These are phyloP conservation scores for Thera britannica DNA, from an alignment of 2,888 invertebrate species.

Conservation along the genomic window DNA sequence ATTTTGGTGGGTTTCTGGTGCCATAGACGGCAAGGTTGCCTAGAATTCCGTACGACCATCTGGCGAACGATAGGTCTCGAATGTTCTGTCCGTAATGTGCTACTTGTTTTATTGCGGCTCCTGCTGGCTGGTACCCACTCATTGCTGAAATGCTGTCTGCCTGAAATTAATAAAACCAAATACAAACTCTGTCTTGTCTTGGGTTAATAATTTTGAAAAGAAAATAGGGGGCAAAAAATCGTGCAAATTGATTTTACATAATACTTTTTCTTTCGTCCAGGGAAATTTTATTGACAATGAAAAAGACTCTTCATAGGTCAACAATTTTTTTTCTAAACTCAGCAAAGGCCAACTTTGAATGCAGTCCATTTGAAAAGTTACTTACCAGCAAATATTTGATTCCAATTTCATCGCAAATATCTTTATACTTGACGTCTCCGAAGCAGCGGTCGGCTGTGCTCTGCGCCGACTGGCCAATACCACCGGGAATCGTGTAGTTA, in stretches of 20 bases:
- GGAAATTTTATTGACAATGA: no score
- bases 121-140: slow-evolving; percentile 39
- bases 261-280: no score
- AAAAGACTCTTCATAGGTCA: not conserved
- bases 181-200: not conserved
- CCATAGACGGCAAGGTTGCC: slow-evolving; percentile 58
- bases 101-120: slow-evolving; percentile 65
- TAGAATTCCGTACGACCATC: slow-evolving; percentile 57
- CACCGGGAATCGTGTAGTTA: slow-evolving; percentile 3
- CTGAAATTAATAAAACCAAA: slow-evolving; percentile 5
- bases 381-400: slow-evolving; percentile 15
- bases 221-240: no score
- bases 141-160: slow-evolving; percentile 2
- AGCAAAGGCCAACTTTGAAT: no score
- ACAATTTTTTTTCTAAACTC: no score
- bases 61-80: slow-evolving; percentile 58
- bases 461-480: not conserved
- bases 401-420: slow-evolving; percentile 15
- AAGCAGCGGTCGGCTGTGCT: slow-evolving; percentile 17
- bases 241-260: no score
- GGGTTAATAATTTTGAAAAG: not conserved
- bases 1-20: slow-evolving; percentile 53
- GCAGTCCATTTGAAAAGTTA: not conserved
- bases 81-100: slow-evolving; percentile 72
- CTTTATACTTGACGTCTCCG: slow-evolving; percentile 12